Evolutionary conservation across 1,140 invertebrate species (phyloP).

Genomic region (Polypedilum pembai): DNA sequence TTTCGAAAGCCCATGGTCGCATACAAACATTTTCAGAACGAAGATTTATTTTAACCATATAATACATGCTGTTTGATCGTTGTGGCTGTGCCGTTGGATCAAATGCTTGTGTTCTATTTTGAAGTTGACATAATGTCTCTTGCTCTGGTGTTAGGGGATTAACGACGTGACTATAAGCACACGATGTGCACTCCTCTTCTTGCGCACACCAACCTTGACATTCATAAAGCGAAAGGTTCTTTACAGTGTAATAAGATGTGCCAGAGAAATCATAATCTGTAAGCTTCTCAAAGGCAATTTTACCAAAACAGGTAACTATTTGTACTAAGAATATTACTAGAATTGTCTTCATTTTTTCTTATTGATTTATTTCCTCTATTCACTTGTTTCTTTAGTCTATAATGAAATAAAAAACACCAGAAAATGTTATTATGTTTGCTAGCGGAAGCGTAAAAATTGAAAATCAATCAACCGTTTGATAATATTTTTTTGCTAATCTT

Average conservation of each 20-base stretch:
- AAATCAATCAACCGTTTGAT: background rate
- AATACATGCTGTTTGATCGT: slow-evolving; percentile 83
- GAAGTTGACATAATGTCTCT: slow-evolving; percentile 84
- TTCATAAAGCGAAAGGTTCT: slow-evolving; percentile 86
- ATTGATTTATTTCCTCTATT: background rate
- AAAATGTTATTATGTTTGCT: background rate
- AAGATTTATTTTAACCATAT: slow-evolving; percentile 89
- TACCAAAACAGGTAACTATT: slow-evolving; percentile 42
- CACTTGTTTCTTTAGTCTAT: background rate
- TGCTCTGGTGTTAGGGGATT: slow-evolving; percentile 86
- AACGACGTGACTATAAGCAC: slow-evolving; percentile 83
- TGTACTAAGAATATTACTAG: slow-evolving; percentile 13
- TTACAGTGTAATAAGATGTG: slow-evolving; percentile 84
- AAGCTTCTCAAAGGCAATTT: slow-evolving; percentile 86
- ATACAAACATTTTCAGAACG: slow-evolving; percentile 85
- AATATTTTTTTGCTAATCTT: too few relatives aligned
- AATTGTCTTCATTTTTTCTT: background rate
- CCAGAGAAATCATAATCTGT: slow-evolving; percentile 86
- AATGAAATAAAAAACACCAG: background rate
- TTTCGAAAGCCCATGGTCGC: slow-evolving; percentile 86
- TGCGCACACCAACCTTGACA: slow-evolving; percentile 92
- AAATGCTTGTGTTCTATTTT: slow-evolving; percentile 83
- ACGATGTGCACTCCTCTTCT: slow-evolving; percentile 82
- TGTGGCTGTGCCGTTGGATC: slow-evolving; percentile 76
- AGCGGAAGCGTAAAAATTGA: background rate